Evolutionary conservation across 64 coral and sea anemone species (phyloP), one percentile per base, ranked within the genome.

Genomic region (Pocillopora verrucosa): DNA sequence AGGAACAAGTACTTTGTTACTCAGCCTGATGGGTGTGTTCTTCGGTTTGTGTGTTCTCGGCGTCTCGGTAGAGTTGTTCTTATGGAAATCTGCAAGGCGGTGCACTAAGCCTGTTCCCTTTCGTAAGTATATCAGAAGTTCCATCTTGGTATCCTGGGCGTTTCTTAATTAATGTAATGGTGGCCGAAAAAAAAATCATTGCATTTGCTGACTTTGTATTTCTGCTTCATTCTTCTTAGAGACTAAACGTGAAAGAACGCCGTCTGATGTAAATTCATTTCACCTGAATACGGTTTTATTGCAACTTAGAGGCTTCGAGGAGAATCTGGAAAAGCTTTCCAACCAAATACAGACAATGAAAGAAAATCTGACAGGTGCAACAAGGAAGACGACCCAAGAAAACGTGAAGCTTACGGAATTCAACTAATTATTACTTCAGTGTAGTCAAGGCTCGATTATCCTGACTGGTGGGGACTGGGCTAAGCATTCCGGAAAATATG

Each of bases 241-340:
- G 17, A 20, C 30, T 17, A 17, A 84, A 45, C 14, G 65, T 7
- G 15, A 70, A 0, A 41, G 20, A 70, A 85, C 1, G 14, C 37
- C n/a, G 82, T 15, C 64, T 72, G 41, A 24, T 51, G 65, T 15
- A n/a, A 22, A 38, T 85, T 85, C 25, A 22, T 22, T 1, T 70
- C 63, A 26, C 13, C 3, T 16, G 1, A 58, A 22, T 17, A 13
- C 1, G 19, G 56, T 65, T 4, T 38, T 70, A 38, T 72, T 36
- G n/a, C 82, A 85, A 5, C 64, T 85, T 0, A 63, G 72, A 13
- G 45, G 22, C 62, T 38, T 85, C 11, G 65, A 67, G 16, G 20
- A 85, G 37, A 38, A 72, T 65, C 82, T 85, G 19, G 41, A 85
- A 38, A 85, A 72, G 20, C 82, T 85, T 10, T 51, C 65, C 13